phyloP scores from a whole-genome alignment of 64 coral and sea anemone species.

The Montipora cactus region DNA sequence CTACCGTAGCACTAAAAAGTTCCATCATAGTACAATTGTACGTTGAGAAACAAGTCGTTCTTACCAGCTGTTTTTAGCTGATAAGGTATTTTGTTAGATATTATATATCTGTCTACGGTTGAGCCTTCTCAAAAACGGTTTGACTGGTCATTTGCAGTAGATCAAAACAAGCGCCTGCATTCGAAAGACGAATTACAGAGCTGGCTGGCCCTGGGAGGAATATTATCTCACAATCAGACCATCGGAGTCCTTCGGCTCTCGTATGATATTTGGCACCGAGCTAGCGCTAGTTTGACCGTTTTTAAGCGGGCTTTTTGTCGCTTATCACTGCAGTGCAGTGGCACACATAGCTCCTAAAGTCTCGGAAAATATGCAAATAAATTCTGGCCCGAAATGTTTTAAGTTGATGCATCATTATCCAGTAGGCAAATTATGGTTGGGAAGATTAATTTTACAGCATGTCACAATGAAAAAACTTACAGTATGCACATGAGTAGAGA shows the following conservation, averaged over 20 bases:
- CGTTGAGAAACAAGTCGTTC: conserved; percentile 34
- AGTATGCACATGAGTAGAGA: too few species aligned
- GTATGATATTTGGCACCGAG: background rate
- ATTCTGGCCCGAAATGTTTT: too few species aligned
- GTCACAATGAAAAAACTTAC: too few species aligned
- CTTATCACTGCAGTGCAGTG: conserved; percentile 39
- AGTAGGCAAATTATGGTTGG: too few species aligned
- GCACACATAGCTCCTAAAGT: background rate
- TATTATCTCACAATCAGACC: too few species aligned
- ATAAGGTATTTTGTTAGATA: conserved; percentile 56
- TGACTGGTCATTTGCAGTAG: background rate
- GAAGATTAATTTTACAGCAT: too few species aligned
- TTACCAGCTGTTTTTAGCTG: conserved; percentile 5
- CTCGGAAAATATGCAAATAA: too few species aligned
- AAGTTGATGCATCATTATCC: too few species aligned
- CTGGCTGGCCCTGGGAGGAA: too few species aligned
- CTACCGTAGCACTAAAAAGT: background rate
- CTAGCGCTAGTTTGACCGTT: background rate
- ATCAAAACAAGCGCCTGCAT: too few species aligned
- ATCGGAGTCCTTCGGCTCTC: background rate
- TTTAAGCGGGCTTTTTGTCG: background rate
- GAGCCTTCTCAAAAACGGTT: background rate
- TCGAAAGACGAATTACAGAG: too few species aligned
- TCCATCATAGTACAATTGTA: background rate
- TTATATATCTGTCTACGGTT: conserved; percentile 44